Evolutionary conservation across 1,140 invertebrate genomes (phyloP).

Genomic region (Pogonomyrmex californicus): DNA sequence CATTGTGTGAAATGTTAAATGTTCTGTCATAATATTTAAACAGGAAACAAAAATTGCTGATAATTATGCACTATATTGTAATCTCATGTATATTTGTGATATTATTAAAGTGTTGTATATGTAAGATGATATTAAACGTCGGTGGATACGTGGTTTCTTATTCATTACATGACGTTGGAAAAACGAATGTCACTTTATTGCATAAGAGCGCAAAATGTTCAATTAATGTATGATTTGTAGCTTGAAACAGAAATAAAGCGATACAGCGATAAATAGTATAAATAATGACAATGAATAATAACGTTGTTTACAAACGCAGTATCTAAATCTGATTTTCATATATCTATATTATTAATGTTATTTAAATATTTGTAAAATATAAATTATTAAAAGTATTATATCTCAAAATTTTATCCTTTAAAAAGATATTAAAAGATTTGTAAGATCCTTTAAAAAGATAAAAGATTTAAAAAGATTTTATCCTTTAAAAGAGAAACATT

Average conservation of each 20-base stretch:
- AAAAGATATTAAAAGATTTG: no score
- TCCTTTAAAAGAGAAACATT: no score
- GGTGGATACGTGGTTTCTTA: not conserved
- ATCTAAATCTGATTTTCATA: not conserved
- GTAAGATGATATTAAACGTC: not conserved
- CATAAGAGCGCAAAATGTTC: not conserved
- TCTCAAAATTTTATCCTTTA: no score
- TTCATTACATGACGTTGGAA: slow-evolving; percentile 5
- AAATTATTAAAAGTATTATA: slow-evolving; percentile 1
- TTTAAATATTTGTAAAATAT: not conserved
- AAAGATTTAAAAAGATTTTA: no score
- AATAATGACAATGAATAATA: not conserved
- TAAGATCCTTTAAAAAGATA: no score
- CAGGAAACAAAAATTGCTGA: no score
- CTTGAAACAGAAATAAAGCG: not conserved
- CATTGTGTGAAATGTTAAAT: not conserved
- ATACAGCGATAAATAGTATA: not conserved
- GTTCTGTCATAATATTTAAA: not conserved
- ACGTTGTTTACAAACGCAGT: not conserved
- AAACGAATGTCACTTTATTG: not conserved
- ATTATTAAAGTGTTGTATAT: not conserved
- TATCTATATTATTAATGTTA: not conserved
- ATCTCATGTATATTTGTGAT: not conserved
- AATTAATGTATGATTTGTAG: slow-evolving; percentile 11
- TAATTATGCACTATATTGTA: not conserved